These are phyloP conservation scores for Melieria crassipennis DNA, from an alignment of 2,888 invertebrate species.

Conservation along the genomic window DNA sequence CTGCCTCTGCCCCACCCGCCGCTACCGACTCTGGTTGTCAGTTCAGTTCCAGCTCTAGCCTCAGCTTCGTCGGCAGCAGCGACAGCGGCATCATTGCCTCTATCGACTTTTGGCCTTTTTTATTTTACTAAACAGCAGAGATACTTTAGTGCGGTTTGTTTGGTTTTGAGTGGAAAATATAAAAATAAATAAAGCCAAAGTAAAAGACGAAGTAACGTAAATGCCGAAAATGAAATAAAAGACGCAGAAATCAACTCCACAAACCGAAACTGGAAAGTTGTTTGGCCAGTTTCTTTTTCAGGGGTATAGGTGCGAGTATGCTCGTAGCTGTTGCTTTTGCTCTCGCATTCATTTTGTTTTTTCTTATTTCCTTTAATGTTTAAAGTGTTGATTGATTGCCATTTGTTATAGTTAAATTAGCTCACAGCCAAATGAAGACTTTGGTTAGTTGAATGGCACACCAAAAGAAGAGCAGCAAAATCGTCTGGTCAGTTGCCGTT, in stretches of 20 bases:
- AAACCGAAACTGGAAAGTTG: constrained; percentile 57
- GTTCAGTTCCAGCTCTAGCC: not conserved
- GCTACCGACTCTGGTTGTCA: not conserved
- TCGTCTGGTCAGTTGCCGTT: too few species aligned
- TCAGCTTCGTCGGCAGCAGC: constrained; percentile 35
- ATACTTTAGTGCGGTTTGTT: constrained; percentile 48
- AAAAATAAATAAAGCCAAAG: constrained; percentile 52
- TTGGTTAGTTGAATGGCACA: constrained; percentile 13
- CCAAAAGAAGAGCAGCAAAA: not conserved
- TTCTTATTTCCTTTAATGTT: not conserved
- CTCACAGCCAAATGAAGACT: not conserved
- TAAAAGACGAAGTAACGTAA: constrained; percentile 5
- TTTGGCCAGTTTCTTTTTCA: constrained; percentile 51
- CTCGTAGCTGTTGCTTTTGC: not conserved
- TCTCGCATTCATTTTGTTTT: not conserved
- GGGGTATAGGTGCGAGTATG: not conserved
- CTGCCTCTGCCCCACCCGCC: constrained; percentile 21
- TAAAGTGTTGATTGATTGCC: not conserved
- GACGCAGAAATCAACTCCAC: constrained; percentile 18
- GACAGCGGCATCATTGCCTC: constrained; percentile 52
- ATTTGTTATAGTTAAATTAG: not conserved
- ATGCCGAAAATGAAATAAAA: not conserved
- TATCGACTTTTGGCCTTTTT: constrained; percentile 47
- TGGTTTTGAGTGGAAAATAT: constrained; percentile 43
- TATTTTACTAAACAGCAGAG: constrained; percentile 42